These are phyloP conservation scores for Uria lomvia DNA, from an alignment of 2,113 vertebrate genomes.

Conservation along the genomic window DNA sequence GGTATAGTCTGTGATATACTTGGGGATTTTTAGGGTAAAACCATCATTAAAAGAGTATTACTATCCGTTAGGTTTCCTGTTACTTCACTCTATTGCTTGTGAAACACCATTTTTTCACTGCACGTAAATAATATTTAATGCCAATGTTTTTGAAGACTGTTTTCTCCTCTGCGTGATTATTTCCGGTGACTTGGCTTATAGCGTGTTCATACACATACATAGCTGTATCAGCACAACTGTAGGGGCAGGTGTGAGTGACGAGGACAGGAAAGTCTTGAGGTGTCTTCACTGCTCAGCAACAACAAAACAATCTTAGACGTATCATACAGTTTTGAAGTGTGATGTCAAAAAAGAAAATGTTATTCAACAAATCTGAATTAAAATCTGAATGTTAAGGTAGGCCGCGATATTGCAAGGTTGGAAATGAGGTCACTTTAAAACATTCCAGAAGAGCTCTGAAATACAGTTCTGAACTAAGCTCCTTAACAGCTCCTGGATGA, in stretches of 20 bases:
- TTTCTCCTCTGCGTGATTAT: not conserved
- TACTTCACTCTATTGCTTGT: not conserved
- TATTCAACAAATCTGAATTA: not conserved
- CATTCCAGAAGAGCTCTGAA: constrained; percentile 2
- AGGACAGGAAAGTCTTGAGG: not conserved
- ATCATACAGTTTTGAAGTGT: not conserved
- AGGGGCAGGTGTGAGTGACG: not conserved
- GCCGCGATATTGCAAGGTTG: not conserved
- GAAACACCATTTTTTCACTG: not conserved
- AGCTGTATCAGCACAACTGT: not conserved
- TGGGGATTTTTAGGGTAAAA: not conserved
- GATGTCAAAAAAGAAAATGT: not conserved
- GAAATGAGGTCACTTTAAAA: constrained; percentile 19
- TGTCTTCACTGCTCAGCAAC: not conserved
- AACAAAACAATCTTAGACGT: not conserved
- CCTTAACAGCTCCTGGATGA: not conserved
- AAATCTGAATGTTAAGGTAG: not conserved
- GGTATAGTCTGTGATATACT: not conserved
- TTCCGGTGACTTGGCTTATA: not conserved
- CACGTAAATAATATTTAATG: not conserved
- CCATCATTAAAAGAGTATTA: not conserved
- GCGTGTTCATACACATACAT: not conserved
- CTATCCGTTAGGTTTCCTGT: not conserved
- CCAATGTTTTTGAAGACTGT: not conserved
- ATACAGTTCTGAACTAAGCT: constrained; percentile 31